Evolutionary conservation across 2,113 vertebrate species (phyloP).

Genomic region (human): GRCh38 chr20:9561001-9561500

Average conservation of each 20-base stretch:
- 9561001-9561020: background rate
- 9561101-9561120: background rate
- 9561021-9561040: background rate
- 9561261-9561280: background rate
- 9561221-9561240: background rate
- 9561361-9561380: background rate
- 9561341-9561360: background rate
- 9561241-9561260: background rate
- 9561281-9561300: background rate
- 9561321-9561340: background rate
- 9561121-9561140: background rate
- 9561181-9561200: background rate
- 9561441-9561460: background rate
- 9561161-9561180: background rate
- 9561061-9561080: background rate
- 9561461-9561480: background rate
- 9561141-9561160: background rate
- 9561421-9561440: background rate
- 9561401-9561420: background rate
- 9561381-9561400: background rate
- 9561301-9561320: background rate
- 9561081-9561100: background rate
- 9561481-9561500: background rate
- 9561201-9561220: background rate
- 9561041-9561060: background rate